Base-by-base conservation (phyloP, 2,113 vertebrate genomes). In the Python bivittatus region DNA sequence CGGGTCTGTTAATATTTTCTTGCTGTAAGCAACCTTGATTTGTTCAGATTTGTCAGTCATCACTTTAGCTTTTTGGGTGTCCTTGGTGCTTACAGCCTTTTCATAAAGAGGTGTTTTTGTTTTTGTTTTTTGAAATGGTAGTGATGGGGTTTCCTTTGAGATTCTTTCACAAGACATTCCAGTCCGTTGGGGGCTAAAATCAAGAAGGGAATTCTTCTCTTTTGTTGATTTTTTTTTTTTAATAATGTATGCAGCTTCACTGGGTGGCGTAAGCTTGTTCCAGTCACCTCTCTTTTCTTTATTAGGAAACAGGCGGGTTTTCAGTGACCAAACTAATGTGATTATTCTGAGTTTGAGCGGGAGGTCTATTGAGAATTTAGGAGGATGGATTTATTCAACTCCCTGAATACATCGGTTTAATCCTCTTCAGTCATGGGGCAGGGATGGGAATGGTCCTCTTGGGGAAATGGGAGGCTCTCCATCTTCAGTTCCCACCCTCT, bases 321-420 rank as follows among this genome's bases (percentile, higher is more conserved):
- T 97, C 98, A 95, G 97, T 98, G 97, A 98, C 98, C 98, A 98
- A 99, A 98, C 98, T 98, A 99, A 99, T 98, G 98, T 98, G 98
- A 99, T 99, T 99, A 99, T 98, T 96, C 88, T 96, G 97, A 98
- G 97, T 96, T 96, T 98, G 96, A 97, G 97, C 97, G 97, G 98
- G 97, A 98, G 97, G 97, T 96, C 94, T 97, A 98, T 98, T 98
- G 98, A 98, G 96, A 97, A 97, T 96, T 98, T 97, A 97, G 95
- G n/a, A 88, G 60, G 88, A 89, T 96, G 94, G 96, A 98, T 98
- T 97, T 98, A 97, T 98, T 98, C 98, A 97, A 97, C 96, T 97
- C 98, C 97, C 97, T 98, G 98, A 97, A 98, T 98, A 97, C 98
- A 96, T 97, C 98, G 96, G 96, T 96, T 98, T 99, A 98, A 98